phyloP scores from a whole-genome alignment of 2,797 vertebrate genomes.

The Capromys pilorides region DNA sequence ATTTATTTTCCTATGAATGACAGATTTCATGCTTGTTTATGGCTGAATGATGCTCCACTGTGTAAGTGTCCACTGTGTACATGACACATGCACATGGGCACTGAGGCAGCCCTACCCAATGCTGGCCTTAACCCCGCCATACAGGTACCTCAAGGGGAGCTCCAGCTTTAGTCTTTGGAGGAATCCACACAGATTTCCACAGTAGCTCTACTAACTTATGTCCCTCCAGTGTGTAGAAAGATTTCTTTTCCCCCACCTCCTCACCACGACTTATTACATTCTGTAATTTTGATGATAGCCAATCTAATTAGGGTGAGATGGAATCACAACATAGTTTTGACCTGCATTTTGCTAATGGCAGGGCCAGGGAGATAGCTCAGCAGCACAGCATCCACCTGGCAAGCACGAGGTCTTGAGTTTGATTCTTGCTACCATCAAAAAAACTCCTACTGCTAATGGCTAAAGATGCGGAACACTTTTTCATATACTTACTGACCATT shows the following conservation, averaged over 20 bases:
- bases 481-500: not conserved
- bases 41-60: not conserved
- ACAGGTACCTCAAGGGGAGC: not conserved
- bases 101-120: not conserved
- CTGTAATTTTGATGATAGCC: not conserved
- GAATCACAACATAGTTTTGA: not conserved
- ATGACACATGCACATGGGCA: not conserved
- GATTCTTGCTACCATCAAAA: no score
- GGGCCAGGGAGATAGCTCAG: no score
- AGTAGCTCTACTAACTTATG: not conserved
- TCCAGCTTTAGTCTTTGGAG: not conserved
- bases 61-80: not conserved
- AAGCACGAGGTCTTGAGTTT: no score
- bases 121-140: not conserved
- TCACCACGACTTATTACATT: not conserved
- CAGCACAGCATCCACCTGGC: no score
- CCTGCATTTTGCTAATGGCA: not conserved
- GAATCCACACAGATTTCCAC: not conserved
- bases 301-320: not conserved
- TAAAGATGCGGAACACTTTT: not conserved
- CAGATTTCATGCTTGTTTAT: not conserved
- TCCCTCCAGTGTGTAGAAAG: not conserved
- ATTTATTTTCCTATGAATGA: not conserved
- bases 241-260: not conserved
- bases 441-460: not conserved